Percentiles rank a stretch among this genome's conserved stretches.
phyloP scores from a whole-genome alignment of 2,113 vertebrate species.

The Sigmodon hispidus region DNA sequence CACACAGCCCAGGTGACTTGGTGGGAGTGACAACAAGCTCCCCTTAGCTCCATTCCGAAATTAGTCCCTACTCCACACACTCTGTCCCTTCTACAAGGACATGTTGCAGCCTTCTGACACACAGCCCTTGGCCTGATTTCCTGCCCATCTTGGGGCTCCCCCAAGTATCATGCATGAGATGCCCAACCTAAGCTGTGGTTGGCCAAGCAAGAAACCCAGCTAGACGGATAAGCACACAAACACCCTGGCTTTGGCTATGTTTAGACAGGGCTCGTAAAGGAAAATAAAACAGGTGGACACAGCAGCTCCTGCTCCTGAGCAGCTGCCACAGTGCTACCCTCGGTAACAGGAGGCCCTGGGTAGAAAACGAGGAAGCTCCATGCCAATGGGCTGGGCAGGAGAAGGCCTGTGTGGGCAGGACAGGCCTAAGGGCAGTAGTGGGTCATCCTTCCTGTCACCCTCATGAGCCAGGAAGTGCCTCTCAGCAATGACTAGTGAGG shows the following conservation, averaged over 20 bases:
- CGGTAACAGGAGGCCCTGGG: not conserved
- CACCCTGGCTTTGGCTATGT: not conserved
- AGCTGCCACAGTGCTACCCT: not conserved
- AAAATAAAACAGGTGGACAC: not conserved
- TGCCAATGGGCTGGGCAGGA: fast-evolving
- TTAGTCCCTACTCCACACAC: not conserved
- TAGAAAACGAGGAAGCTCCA: not conserved
- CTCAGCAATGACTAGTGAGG: not conserved
- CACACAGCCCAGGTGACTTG: not conserved
- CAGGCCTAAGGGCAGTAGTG: not conserved
- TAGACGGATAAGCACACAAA: not conserved
- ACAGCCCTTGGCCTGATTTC: not conserved
- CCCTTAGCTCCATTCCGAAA: not conserved
- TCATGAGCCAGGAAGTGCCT: not conserved
- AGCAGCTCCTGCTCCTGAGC: not conserved
- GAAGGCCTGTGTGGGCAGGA: not conserved
- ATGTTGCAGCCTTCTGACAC: not conserved
- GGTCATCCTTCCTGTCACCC: not conserved
- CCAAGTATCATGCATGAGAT: not conserved
- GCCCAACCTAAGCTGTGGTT: not conserved
- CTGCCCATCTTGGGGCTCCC: not conserved
- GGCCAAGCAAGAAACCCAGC: not conserved
- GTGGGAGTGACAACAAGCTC: not conserved
- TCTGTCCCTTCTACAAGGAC: not conserved
- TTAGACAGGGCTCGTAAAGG: not conserved